Evolutionary conservation across 2,797 vertebrate genomes (phyloP).

Genomic region (Natrix natrix): DNA sequence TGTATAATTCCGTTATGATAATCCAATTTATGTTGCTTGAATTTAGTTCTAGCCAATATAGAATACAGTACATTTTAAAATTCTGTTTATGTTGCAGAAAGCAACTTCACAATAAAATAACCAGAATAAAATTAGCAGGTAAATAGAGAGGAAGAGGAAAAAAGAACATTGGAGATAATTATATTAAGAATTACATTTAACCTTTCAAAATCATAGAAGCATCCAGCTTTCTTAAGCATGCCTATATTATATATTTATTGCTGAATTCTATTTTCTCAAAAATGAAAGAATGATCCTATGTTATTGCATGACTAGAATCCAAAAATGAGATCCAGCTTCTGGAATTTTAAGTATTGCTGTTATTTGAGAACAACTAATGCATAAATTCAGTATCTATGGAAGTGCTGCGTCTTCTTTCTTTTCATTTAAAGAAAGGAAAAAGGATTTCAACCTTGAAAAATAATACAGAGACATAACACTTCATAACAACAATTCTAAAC

Average conservation of each 20-base stretch:
- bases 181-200: neutral
- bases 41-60: conserved; percentile 29
- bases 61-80: conserved; percentile 5
- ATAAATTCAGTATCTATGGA: conserved; percentile 29
- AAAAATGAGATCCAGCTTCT: conserved; percentile 5
- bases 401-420: conserved; percentile 22
- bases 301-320: neutral
- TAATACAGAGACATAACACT: conserved; percentile 6
- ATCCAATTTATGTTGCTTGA: neutral
- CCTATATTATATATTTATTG: neutral
- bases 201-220: neutral
- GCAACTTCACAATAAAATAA: conserved; percentile 25
- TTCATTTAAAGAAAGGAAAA: neutral
- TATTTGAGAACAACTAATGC: conserved; percentile 37
- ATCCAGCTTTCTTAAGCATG: neutral
- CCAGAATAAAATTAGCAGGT: conserved; percentile 3
- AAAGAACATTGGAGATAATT: neutral
- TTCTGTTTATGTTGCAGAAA: neutral
- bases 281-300: conserved; percentile 1
- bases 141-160: conserved; percentile 22
- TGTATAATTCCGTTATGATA: conserved; percentile 30
- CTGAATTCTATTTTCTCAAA: neutral
- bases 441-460: neutral
- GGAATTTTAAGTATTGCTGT: conserved; percentile 22
- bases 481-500: conserved; percentile 2